Base-by-base conservation (phyloP, 2,113 vertebrate genomes). In the Pogona vitticeps region DNA sequence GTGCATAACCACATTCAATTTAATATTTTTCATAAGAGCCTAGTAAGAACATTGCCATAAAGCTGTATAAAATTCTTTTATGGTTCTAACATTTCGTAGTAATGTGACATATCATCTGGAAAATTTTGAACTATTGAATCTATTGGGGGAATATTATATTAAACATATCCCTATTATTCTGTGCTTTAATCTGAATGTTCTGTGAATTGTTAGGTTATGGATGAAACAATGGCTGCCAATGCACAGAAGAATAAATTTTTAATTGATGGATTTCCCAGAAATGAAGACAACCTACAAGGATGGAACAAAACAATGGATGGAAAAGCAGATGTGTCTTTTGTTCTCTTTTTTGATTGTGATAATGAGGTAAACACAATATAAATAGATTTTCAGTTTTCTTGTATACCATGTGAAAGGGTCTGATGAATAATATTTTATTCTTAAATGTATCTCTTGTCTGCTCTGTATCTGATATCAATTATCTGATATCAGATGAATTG, bases 221-320 rank as follows among this genome's bases (percentile, higher is more conserved):
- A 97, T 94, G 88, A 95, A 91, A 97, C 95, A 87, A 97, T 97
- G 96, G 95, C 95, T 67, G 89, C 87, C 88, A 97, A 97, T 87
- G 94, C 95, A 71, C 96, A 97, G 87, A 99, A 97, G 95, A 98
- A 97, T 94, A 97, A 97, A 86, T 99, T 99, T 95, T 98, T 99
- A 88, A 99, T 99, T 89, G 99, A 99, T 86, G 99, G 98, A 68
- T 99, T 99, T 93, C 99, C 99, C 59, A 98, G 99, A 86, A 99
- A 99, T 88, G 95, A 99, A 95, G 98, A 99, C 95, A 99, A 99
- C 95, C 97, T 99, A 90, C 96, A 98, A 93, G 99, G 99, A 52
- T 99, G 99, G 99, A 97, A 94, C 72, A 96, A 80, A 4, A 97
- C 97, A 76, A 99, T 99, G 99, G 97, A 98, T 61, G 97, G 94